Evolutionary conservation across 2,888 invertebrate species (phyloP), one percentile per base, ranked within the genome.

Genomic region (Spisula subtruncata): DNA sequence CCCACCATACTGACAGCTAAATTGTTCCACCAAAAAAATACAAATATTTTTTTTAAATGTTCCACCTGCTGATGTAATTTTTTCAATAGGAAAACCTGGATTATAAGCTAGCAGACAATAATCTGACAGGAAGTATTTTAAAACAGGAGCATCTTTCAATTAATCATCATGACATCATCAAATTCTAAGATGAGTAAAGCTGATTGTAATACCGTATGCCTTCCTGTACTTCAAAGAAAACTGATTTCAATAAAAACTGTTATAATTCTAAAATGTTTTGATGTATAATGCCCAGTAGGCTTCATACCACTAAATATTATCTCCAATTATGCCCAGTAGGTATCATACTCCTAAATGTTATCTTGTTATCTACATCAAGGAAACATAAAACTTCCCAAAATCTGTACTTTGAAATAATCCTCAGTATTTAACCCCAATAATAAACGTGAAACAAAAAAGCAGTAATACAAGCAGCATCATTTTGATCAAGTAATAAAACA

Each of bases 221-320:
- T 18, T 56, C 60, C n/a, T 8, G n/a, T 60, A 60, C 60, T 20
- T 60, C 60, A 60, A 60, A 60, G 60, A 60, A 60, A 20, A 60
- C 60, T 25, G 60, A 66, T 66, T 66, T n/a, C n/a, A 25, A 25
- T 66, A 66, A 66, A 66, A 66, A 5, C n/a, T 66, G 60, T n/a
- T 66, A 66, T 66, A 25, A 66, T 25, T 25, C 10, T 25, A 66
- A 66, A 25, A 66, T 25, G n/a, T 66, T 66, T 25, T 25, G 25
- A 66, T 66, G 60, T n/a, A n/a, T 66, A 25, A 66, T 10, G 25
- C 60, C 60, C n/a, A n/a, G 25, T 66, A 66, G 60, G 60, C 60
- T n/a, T 66, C 25, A 66, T 66, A 66, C 60, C 60, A 66, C 60
- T 66, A 66, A 66, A 66, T 6, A n/a, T n/a, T n/a, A n/a, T n/a